Evolutionary conservation across 2,797 vertebrate genomes (phyloP).

Genomic region (Aselliscus stoliczkanus): DNA sequence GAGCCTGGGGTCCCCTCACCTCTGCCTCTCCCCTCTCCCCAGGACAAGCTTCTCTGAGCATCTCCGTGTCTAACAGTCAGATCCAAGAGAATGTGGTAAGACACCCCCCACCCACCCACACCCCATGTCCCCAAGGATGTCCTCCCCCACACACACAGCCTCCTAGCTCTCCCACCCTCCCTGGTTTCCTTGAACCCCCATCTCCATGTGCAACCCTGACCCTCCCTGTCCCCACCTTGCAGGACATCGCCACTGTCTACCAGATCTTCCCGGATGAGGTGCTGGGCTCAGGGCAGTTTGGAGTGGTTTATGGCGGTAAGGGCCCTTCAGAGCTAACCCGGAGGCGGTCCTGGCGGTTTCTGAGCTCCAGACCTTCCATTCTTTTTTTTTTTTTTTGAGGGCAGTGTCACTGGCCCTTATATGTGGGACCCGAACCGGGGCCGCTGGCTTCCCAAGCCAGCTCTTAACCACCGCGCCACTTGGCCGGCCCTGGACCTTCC

Average conservation of each 20-base stretch:
- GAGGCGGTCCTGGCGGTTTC: not conserved
- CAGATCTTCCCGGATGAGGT: slow-evolving; percentile 95
- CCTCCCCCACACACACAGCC: not conserved
- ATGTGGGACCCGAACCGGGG: too few species aligned
- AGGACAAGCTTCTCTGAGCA: slow-evolving; percentile 92
- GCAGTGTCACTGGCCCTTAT: too few species aligned
- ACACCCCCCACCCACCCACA: not conserved
- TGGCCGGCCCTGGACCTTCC: too few species aligned
- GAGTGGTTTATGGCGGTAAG: slow-evolving; percentile 91
- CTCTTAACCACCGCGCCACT: too few species aligned
- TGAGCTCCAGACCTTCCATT: not conserved
- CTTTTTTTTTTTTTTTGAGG: too few species aligned
- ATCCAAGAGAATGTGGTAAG: slow-evolving; percentile 93
- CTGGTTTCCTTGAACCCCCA: not conserved
- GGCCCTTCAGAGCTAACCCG: too few species aligned
- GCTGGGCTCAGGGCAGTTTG: slow-evolving; percentile 92
- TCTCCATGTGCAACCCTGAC: not conserved
- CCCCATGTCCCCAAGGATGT: not conserved
- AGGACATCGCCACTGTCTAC: slow-evolving; percentile 94
- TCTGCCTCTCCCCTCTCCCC: not conserved
- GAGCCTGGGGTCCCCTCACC: not conserved
- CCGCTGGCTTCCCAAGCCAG: too few species aligned
- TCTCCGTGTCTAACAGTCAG: slow-evolving; percentile 93
- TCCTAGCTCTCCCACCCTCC: not conserved
- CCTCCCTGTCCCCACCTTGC: not conserved